phyloP scores from a whole-genome alignment of 2,888 invertebrate genomes.

The Lasioglossum oenotherae region DNA sequence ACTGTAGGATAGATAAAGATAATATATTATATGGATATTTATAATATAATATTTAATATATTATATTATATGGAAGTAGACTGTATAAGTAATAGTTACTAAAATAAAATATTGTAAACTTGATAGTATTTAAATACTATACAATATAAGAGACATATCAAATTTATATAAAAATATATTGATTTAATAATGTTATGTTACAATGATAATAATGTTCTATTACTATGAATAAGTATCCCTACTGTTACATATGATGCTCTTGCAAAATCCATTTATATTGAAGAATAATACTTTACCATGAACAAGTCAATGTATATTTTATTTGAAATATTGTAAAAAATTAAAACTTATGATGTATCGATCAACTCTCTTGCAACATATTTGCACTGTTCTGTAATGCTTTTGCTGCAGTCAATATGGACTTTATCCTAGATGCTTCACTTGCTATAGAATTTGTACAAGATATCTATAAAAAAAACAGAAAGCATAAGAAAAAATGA shows the following conservation, averaged over 20 bases:
- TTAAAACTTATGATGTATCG: slow-evolving; percentile 49
- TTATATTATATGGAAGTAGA: not conserved
- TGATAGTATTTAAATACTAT: not conserved
- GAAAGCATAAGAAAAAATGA: slow-evolving; percentile 11
- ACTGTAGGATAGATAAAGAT: slow-evolving; percentile 2
- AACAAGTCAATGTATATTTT: slow-evolving; percentile 1
- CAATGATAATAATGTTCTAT: slow-evolving; percentile 5
- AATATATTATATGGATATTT: slow-evolving; percentile 22
- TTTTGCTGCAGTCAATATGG: slow-evolving; percentile 59
- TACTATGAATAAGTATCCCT: not conserved
- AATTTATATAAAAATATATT: slow-evolving; percentile 14
- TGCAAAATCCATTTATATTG: not conserved
- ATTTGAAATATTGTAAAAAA: slow-evolving; percentile 2
- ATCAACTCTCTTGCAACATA: slow-evolving; percentile 50
- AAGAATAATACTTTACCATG: not conserved
- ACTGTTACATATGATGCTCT: not conserved
- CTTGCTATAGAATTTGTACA: slow-evolving; percentile 49
- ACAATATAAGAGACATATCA: slow-evolving; percentile 4
- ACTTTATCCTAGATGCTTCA: slow-evolving; percentile 62
- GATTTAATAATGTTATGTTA: slow-evolving; percentile 4
- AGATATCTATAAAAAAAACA: slow-evolving; percentile 20
- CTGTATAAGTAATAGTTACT: slow-evolving; percentile 7
- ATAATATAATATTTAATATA: too few species aligned
- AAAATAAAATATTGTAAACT: slow-evolving; percentile 5
- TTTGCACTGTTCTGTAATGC: slow-evolving; percentile 64